Evolutionary conservation across 2,888 invertebrate genomes (phyloP), one percentile per base, ranked within the genome.

Genomic region (Drosophila subquinaria): DNA sequence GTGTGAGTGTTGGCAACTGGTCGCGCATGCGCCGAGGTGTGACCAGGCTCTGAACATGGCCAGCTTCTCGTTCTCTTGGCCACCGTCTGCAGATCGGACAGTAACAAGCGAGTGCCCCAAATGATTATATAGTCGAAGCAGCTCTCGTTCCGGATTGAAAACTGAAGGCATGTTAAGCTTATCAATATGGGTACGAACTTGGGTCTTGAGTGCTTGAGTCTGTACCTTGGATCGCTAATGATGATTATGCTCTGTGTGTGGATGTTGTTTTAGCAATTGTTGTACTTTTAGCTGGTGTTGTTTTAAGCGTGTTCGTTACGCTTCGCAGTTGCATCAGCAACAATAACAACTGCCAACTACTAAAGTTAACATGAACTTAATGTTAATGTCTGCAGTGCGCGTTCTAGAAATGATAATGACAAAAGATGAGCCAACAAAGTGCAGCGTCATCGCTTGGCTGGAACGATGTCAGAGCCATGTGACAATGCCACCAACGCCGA

Each of bases 231-330:
- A 61, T 67, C 87, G 73, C 85, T 84, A 84, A 84, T 84, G 88
- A 84, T 84, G 85, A 87, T 84, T 73, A 82, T 84, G 70, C 64
- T 81, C 45, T 62, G 36, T 35, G n/a, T 33, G n/a, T 33, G 69
- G 66, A 71, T 77, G 77, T 77, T 75, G 79, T 74, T 78, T 78
- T 69, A 72, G 81, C 70, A 61, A 82, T 75, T 72, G 52, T 69
- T 59, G 30, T 69, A 20, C 51, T 36, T 52, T 69, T 64, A 52
- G 60, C 50, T 52, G 56, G 20, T 75, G 63, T 79, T 78, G 81
- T 64, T 78, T 66, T 85, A 86, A 85, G 88, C 86, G 74, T 84
- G 87, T 86, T 88, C 89, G 87, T 87, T 87, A 84, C 87, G 89
- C 89, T 88, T 84, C 72, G 84, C 79, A 88, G 87, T 87, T 88